These are phyloP conservation scores for Spizaetus ornatus DNA, from an alignment of 2,113 vertebrate genomes.

Conservation along the genomic window DNA sequence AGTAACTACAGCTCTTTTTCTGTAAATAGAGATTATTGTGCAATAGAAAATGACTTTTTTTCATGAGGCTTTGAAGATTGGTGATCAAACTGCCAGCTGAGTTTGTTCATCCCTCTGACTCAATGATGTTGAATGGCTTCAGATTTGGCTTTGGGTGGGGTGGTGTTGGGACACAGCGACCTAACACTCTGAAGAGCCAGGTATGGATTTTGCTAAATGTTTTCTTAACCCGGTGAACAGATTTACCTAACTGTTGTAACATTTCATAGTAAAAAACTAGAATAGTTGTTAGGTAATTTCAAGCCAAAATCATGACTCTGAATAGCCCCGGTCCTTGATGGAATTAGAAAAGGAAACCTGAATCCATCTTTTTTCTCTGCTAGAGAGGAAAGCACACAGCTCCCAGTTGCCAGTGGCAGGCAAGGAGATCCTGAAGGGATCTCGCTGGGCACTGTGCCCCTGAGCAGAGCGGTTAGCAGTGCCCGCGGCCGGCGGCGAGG, in stretches of 20 bases:
- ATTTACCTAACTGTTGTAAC: background rate
- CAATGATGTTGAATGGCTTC: background rate
- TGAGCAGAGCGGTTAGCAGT: background rate
- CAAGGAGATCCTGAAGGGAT: background rate
- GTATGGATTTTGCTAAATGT: background rate
- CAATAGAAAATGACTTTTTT: background rate
- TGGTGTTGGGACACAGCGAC: background rate
- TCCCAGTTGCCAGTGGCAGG: background rate
- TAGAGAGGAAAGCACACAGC: background rate
- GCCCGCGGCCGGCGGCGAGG: background rate
- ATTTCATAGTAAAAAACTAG: background rate
- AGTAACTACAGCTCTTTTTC: background rate
- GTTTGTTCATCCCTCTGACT: background rate
- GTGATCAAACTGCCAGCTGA: background rate
- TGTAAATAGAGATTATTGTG: background rate
- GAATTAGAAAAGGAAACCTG: background rate
- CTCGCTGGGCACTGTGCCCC: background rate
- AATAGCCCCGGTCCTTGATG: background rate
- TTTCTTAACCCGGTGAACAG: background rate
- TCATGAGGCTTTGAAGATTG: background rate
- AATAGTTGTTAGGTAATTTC: background rate
- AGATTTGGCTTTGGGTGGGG: background rate
- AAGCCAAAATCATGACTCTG: background rate
- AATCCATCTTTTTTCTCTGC: background rate
- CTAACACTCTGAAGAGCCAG: background rate